Percentiles rank a stretch among this genome's conserved stretches.
These are phyloP conservation scores for Lottia gigantea DNA, from an alignment of 2,888 invertebrate genomes.

Conservation along the genomic window DNA sequence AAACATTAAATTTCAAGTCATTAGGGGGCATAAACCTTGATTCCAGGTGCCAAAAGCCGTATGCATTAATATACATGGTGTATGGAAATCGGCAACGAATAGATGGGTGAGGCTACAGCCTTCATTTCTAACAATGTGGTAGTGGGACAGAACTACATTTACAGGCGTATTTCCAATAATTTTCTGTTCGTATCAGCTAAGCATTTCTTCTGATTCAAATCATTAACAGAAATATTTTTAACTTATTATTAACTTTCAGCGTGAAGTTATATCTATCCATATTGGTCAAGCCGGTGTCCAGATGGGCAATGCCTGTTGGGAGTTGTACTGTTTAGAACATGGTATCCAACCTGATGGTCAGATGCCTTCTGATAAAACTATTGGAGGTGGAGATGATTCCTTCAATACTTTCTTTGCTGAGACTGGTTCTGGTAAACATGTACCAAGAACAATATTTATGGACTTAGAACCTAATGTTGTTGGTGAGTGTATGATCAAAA, in stretches of 20 bases:
- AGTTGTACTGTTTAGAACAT: constrained; percentile 72
- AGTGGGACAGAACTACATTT: no score
- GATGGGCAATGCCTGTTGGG: constrained; percentile 72
- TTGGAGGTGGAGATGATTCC: constrained; percentile 78
- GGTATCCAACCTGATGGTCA: constrained; percentile 70
- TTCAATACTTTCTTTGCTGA: constrained; percentile 83
- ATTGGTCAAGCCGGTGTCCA: constrained; percentile 71
- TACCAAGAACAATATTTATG: constrained; percentile 90
- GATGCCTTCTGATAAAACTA: constrained; percentile 83
- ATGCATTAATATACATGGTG: no score
- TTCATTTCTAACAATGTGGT: no score
- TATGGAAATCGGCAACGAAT: no score
- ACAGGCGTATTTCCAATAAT: no score
- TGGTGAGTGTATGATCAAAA: constrained; percentile 71
- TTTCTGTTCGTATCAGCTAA: no score
- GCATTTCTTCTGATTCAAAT: no score
- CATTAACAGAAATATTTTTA: no score
- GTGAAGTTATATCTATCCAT: constrained; percentile 70
- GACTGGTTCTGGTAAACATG: constrained; percentile 94
- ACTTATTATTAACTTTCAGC: constrained; percentile 48
- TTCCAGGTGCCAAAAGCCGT: no score
- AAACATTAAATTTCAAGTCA: no score
- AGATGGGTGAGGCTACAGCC: no score
- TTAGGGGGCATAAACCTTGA: no score
- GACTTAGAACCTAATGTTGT: constrained; percentile 96